These are phyloP conservation scores for Magallana nippona DNA, from an alignment of 2,888 invertebrate genomes.

Conservation along the genomic window DNA sequence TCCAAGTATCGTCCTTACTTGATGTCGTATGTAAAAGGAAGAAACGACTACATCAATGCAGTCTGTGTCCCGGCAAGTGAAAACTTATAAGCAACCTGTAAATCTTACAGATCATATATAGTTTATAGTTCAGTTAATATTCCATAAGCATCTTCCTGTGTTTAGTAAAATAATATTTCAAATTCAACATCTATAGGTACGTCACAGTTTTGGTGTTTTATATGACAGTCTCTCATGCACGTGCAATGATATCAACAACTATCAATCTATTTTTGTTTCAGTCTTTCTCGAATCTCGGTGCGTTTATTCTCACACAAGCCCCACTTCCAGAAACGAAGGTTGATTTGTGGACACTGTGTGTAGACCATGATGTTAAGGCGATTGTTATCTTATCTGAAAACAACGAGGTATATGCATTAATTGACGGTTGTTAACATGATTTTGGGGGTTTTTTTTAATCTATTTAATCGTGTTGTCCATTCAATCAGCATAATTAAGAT, in stretches of 20 bases:
- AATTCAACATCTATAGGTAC: too few relatives aligned
- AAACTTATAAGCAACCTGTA: background rate
- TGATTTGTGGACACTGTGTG: constrained; percentile 1
- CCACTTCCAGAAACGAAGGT: background rate
- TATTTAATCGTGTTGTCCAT: too few relatives aligned
- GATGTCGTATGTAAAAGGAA: background rate
- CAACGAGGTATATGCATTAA: background rate
- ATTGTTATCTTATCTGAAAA: background rate
- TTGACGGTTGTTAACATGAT: too few relatives aligned
- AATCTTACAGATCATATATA: too few relatives aligned
- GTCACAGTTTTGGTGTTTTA: too few relatives aligned
- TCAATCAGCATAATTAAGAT: too few relatives aligned
- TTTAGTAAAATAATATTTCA: too few relatives aligned
- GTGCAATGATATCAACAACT: background rate
- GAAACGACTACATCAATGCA: constrained; percentile 6
- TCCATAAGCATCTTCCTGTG: background rate
- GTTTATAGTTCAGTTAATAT: too few relatives aligned
- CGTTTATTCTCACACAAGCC: background rate
- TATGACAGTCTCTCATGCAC: too few relatives aligned
- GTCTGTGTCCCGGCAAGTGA: background rate
- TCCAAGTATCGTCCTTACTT: background rate
- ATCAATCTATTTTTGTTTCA: background rate
- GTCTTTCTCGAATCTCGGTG: background rate
- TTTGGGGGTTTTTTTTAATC: too few relatives aligned
- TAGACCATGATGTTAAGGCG: background rate